Conservation (phyloP, 92 coral and sea anemone genomes). For the Paramuricea clavata region DNA sequence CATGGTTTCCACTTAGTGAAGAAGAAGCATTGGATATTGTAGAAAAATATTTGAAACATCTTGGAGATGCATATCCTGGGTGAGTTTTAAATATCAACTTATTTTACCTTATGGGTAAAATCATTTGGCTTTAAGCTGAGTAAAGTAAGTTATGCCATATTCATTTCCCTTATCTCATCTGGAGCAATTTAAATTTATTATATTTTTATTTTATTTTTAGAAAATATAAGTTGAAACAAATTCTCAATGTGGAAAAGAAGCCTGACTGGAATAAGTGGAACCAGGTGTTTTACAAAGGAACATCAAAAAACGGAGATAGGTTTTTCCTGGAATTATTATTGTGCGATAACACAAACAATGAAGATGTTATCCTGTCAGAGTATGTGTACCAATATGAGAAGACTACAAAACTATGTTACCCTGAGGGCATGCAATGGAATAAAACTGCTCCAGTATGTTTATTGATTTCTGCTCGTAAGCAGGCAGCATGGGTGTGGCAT, state of each 20-base stretch:
- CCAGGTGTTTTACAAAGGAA: conserved; percentile 31
- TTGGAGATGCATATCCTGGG: conserved; percentile 72
- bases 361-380: conserved; percentile 73
- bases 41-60: conserved; percentile 61
- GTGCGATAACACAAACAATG: conserved; percentile 49
- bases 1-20: conserved; percentile 63
- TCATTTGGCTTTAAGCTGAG: background rate
- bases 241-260: conserved; percentile 79
- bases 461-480: conserved; percentile 64
- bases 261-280: conserved; percentile 55
- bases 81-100: conserved; percentile 45
- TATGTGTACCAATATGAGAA: conserved; percentile 71
- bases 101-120: background rate
- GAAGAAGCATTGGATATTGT: conserved; percentile 66
- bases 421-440: conserved; percentile 77
- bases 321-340: conserved; percentile 76
- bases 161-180: background rate
- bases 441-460: conserved; percentile 57
- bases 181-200: no score
- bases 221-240: conserved; percentile 61
- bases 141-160: no score
- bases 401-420: conserved; percentile 67
- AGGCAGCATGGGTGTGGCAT: conserved; percentile 75
- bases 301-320: conserved; percentile 51
- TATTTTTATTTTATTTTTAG: conserved; percentile 48